A percentile compares a stretch with the other conserved stretches of the same genome.
These are phyloP conservation scores for Coremacera marginata DNA, from an alignment of 2,888 invertebrate species.

Conservation along the genomic window DNA sequence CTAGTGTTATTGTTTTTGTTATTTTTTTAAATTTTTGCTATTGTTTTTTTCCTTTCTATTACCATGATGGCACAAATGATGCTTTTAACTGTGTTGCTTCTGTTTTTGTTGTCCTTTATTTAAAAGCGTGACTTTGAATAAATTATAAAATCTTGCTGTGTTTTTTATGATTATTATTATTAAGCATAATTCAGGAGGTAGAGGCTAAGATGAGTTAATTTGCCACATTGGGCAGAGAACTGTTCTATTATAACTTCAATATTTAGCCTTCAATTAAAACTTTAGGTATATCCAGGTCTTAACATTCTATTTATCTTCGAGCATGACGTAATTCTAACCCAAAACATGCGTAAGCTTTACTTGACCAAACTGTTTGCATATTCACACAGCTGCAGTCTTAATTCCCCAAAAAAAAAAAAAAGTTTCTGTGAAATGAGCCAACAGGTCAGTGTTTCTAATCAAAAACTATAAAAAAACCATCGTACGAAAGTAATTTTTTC, in stretches of 20 bases:
- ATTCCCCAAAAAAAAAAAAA: neutral
- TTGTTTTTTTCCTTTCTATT: neutral
- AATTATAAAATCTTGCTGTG: constrained; percentile 40
- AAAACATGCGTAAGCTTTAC: constrained; percentile 1
- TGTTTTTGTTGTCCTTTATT: constrained; percentile 39
- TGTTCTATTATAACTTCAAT: too few relatives aligned
- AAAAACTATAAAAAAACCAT: constrained; percentile 14
- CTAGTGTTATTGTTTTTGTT: neutral
- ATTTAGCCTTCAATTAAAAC: too few relatives aligned
- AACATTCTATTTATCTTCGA: neutral
- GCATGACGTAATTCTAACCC: neutral
- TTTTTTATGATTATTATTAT: too few relatives aligned
- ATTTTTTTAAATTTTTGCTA: constrained; percentile 10
- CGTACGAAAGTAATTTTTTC: constrained; percentile 31
- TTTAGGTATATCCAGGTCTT: too few relatives aligned
- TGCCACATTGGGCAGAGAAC: too few relatives aligned
- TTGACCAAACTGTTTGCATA: constrained; percentile 7
- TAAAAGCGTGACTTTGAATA: constrained; percentile 51
- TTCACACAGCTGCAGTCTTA: neutral
- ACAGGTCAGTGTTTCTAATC: neutral
- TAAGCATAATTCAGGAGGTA: too few relatives aligned
- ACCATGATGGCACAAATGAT: neutral
- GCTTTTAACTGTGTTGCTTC: constrained; percentile 1
- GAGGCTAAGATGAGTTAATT: too few relatives aligned
- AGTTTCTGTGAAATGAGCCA: neutral